Evolutionary conservation across 1,140 invertebrate species (phyloP), one percentile per base, ranked within the genome.

Genomic region (Doryteuthis pealeii): DNA sequence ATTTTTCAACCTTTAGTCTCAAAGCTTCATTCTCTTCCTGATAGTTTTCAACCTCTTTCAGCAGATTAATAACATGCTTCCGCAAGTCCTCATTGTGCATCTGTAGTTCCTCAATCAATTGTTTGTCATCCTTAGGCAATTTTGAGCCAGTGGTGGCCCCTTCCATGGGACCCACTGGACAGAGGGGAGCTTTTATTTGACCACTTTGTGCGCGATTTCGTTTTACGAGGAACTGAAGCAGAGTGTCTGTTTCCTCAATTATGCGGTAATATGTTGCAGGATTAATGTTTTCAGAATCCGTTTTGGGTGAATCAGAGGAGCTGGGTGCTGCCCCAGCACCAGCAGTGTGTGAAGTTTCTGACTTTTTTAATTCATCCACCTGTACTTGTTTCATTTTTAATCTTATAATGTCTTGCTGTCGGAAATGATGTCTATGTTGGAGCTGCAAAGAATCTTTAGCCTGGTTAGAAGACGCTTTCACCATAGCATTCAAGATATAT

Each of bases 401-500:
- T 74, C 73, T 12, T 30, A 74, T 74, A 26, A 74, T 43, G 18
- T 70, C 67, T 65, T 74, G 67, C 54, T 74, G 66, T 35, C 66
- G 68, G 35, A 80, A 69, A 72, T 83, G 82, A 70, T 78, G 73
- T 32, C 78, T 58, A 72, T 81, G 80, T 70, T 83, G 82, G 15
- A 79, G 73, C 0, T 74, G 66, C 2, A 83, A 76, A 15, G 81
- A 82, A 54, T 82, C 81, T 54, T 76, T 70, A 18, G 79, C 81
- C 66, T 79, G 54, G 14, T 77, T 30, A 8, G 74, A 78, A 1
- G 67, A 32, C 15, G 79, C 76, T 10, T 69, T 31, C 28, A 73
- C 66, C 77, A 81, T 71, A 14, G 79, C 81, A 54, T 82, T 70
- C n/a, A 81, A 70, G n/a, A 82, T 66, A 49, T 78, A 74, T 45